These are phyloP conservation scores for Cynoglossus semilaevis DNA, from an alignment of 2,113 vertebrate species.

Conservation along the genomic window DNA sequence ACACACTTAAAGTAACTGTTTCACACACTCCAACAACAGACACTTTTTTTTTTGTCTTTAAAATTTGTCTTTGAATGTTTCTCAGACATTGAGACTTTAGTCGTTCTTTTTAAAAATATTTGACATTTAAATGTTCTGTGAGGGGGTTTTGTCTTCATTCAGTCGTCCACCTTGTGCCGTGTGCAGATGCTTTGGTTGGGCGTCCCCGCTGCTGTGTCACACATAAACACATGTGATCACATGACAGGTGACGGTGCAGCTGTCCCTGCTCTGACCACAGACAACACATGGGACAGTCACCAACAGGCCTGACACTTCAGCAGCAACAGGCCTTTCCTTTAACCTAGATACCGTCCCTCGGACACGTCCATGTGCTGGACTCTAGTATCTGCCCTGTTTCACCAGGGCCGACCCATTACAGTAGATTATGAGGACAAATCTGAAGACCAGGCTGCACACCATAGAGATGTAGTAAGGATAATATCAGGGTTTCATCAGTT, in stretches of 20 bases:
- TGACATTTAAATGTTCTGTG: not conserved
- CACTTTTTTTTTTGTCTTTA: too few species aligned
- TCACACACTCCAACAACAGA: too few species aligned
- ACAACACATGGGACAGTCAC: slow-evolving; percentile 62
- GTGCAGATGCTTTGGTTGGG: slow-evolving; percentile 15
- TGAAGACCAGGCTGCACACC: too few species aligned
- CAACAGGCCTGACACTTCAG: slow-evolving; percentile 26
- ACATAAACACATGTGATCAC: slow-evolving; percentile 50
- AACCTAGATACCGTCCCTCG: slow-evolving; percentile 9
- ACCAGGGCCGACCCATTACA: too few species aligned
- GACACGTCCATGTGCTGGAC: not conserved
- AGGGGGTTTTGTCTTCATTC: not conserved
- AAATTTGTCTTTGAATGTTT: too few species aligned
- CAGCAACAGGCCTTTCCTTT: slow-evolving; percentile 32
- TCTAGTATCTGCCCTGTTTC: too few species aligned
- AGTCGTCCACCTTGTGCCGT: not conserved
- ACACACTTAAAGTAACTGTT: too few species aligned
- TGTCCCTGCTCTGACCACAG: slow-evolving; percentile 55
- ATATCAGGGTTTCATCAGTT: too few species aligned
- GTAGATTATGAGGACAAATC: too few species aligned
- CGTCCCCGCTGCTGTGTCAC: slow-evolving; percentile 34
- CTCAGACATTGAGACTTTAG: too few species aligned
- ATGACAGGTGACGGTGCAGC: slow-evolving; percentile 69
- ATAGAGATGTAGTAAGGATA: too few species aligned
- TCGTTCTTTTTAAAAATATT: too few species aligned